Percentiles rank a stretch among this genome's conserved stretches.
phyloP scores from a whole-genome alignment of 2,113 vertebrate species.

The Amia ocellicauda region DNA sequence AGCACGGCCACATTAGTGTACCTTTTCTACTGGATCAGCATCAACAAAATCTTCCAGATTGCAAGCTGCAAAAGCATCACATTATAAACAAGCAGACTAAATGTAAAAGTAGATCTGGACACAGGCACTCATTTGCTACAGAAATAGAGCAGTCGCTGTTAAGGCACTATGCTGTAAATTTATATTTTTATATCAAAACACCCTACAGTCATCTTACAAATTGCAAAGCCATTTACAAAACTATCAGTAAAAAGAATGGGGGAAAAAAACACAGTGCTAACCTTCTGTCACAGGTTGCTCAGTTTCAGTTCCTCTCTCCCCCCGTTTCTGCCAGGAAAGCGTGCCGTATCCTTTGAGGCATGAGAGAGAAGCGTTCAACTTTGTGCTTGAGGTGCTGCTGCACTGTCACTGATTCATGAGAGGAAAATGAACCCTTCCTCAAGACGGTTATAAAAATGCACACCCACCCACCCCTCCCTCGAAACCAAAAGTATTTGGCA shows the following conservation, averaged over 20 bases:
- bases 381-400: slow-evolving; percentile 63
- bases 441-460: slow-evolving; percentile 80
- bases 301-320: slow-evolving; percentile 53
- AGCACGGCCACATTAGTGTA: no score
- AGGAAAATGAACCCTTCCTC: slow-evolving; percentile 81
- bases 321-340: slow-evolving; percentile 57
- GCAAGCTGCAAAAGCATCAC: no score
- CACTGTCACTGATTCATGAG: slow-evolving; percentile 80
- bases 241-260: slow-evolving; percentile 23
- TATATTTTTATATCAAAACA: no score
- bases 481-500: slow-evolving; percentile 95
- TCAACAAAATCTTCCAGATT: no score
- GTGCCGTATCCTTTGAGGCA: slow-evolving; percentile 52
- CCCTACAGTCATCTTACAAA: slow-evolving; percentile 3
- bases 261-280: slow-evolving; percentile 51
- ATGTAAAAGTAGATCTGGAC: no score
- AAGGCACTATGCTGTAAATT: slow-evolving; percentile 10
- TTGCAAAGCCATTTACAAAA: slow-evolving; percentile 3
- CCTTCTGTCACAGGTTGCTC: slow-evolving; percentile 58
- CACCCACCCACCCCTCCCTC: slow-evolving; percentile 89
- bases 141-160: slow-evolving; percentile 4
- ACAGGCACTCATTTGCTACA: no score
- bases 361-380: slow-evolving; percentile 48
- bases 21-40: no score
- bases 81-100: no score